These are phyloP conservation scores for Stigmatopora nigra DNA, from an alignment of 2,113 vertebrate genomes.

Conservation along the genomic window DNA sequence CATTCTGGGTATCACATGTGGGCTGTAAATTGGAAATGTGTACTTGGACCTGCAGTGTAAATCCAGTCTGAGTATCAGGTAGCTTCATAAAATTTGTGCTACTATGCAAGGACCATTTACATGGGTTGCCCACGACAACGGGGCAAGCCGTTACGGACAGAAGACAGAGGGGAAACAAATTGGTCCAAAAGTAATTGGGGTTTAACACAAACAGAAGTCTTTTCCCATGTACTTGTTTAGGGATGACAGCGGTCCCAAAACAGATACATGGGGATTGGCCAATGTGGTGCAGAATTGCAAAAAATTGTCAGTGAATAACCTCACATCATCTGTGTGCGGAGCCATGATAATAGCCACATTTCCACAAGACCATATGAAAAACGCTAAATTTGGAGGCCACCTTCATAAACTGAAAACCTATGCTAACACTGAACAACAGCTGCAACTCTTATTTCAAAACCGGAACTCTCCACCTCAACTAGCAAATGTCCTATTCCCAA, in stretches of 20 bases:
- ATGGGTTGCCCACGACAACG: constrained; percentile 72
- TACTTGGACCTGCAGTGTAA: constrained; percentile 2
- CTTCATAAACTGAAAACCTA: neutral
- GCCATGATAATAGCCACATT: constrained; percentile 29
- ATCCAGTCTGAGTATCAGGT: constrained; percentile 21
- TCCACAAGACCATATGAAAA: neutral
- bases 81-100: constrained; percentile 41
- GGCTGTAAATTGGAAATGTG: neutral
- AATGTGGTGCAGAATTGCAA: neutral
- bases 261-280: constrained; percentile 59
- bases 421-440: neutral
- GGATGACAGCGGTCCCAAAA: constrained; percentile 31
- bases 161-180: constrained; percentile 57
- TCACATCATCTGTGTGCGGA: constrained; percentile 26
- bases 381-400: neutral
- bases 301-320: neutral
- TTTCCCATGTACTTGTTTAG: constrained; percentile 59
- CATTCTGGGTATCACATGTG: neutral
- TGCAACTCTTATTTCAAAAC: neutral
- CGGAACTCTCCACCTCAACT: neutral
- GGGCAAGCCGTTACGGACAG: constrained; percentile 55
- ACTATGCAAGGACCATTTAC: constrained; percentile 70
- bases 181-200: constrained; percentile 42
- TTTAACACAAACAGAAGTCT: constrained; percentile 57
- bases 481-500: too few relatives aligned